Base-by-base conservation (phyloP, 1,140 invertebrate genomes). In the Camponotus pennsylvanicus region DNA sequence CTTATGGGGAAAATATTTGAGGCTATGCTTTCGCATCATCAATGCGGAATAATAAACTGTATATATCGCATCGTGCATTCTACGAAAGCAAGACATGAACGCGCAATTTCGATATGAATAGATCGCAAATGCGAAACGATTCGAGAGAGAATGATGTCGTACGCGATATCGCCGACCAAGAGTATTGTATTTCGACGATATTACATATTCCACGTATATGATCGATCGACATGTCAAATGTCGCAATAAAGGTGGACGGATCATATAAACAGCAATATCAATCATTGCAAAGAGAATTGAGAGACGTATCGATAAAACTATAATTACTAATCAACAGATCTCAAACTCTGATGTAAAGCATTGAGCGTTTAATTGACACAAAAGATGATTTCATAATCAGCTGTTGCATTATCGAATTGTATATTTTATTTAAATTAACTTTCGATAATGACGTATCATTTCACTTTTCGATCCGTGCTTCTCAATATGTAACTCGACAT, bases 161-260 rank as follows among this genome's bases (percentile, higher is more conserved):
- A 52, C 52, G 83, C 37, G 73, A 90, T 91, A 91, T 88, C 86
- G 86, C 66, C 69, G 82, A 69, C 64, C 78, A 75, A 70, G 73
- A 61, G 85, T 78, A 88, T 89, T 79, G 86, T 85, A 85, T 85
- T 83, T 80, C 78, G 67, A 52, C 52, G 63, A 67, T 80, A 89
- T 79, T 86, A 88, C 69, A 69, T 86, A 75, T 78, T 78, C 73
- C 4, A n/a, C 52, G 80, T 73, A 37, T 67, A 21, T 70, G 82
- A 87, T 90, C 91, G 75, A 90, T 90, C 89, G 69, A 55, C 77
- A 63, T 84, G 63, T 40, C 11, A 59, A 89, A 52, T 67, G 85
- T 89, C 66, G 15, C 13, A 40, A 13, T 80, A 57, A 80, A 42
- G 34, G 45, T 34, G 49, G 5, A 11, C n/a, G 61, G 18, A 70